Evolutionary conservation across 2,797 vertebrate genomes (phyloP), one percentile per base, ranked within the genome.

Genomic region (Thunnus albacares): DNA sequence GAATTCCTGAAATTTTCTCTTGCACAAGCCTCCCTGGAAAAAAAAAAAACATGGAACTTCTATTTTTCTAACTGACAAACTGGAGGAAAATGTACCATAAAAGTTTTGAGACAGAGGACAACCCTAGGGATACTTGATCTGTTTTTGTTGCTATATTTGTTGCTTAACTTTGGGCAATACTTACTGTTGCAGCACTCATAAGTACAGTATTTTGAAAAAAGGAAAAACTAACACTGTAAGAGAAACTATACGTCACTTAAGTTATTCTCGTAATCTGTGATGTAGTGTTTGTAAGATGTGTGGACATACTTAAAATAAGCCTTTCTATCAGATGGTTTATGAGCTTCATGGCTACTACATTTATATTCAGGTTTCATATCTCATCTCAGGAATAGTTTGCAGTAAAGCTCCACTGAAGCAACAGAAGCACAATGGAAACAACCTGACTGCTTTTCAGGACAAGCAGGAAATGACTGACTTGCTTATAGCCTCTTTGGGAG

Each of bases 401-500:
- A 53, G 7, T 53, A 60, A 77, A 68, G 52, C 33, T 58, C 13
- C 24, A 11, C 33, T 58, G 45, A 47, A 30, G 14, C 55, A 74
- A 33, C n/a, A 65, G 53, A 55, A 14, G 51, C 38, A 22, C 47
- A 38, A 3, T 11, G 30, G 11, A 63, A 71, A n/a, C n/a, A 55
- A 62, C 6, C 7, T 58, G 22, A 69, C 59, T 60, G 77, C 14
- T 63, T 63, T 53, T 75, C 49, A 60, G 35, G 65, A 38, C 3
- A 0, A 41, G 60, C 62, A 83, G 80, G 79, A 89, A 88, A 81
- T 78, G 62, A 79, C 71, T 43, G 56, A 62, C 41, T 65, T 56
- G 62, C 38, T 80, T 20, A 43, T 41, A 41, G 76, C 78, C 52
- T 81, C 79, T 69, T 17, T 79, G 71, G 82, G 73, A 83, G 57